Base-by-base conservation (phyloP, 2,113 vertebrate species). In the Macquaria australasica region DNA sequence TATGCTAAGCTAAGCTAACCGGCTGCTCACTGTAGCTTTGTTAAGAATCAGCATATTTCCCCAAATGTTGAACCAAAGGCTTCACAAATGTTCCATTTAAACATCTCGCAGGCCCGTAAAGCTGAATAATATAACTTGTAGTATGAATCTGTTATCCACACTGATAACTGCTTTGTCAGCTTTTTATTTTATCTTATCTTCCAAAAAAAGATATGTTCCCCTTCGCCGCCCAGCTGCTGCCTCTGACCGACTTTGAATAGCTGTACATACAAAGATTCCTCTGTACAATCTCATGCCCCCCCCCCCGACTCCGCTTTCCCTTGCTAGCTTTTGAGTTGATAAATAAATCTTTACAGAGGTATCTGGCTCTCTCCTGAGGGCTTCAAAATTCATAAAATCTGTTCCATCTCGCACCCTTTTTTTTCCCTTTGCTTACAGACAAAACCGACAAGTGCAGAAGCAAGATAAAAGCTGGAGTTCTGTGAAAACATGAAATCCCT, bases 331-430 rank as follows among this genome's bases (percentile, higher is more conserved):
- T 90, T 67, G 81, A 87, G 73, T 72, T 88, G 77, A 89, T 93
- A 85, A 87, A 87, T 90, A 92, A 77, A 91, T 92, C 88, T 91
- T 84, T 83, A 80, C 68, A 88, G 83, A 83, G 63, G 77, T 73
- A 80, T 89, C 71, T 68, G 66, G 18, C 63, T 71, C 53, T 75
- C 82, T 88, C 77, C 83, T 0, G 31, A 63, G 63, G 70, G 79
- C 67, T 87, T 87, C 76, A 81, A 56, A 89, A 93, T 82, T 82
- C 83, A 80, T 92, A 85, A 86, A 82, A 91, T 90, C 73, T 68
- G 74, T 84, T 92, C 80, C 76, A 81, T 83, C 84, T 81, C 10
- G 9, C 59, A 71, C 74, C 43, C 70, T 58, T 25, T 63, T 28
- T n/a, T 28, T 16, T 21, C 51, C 45, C 28, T 16, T 53, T 60